Conservation (phyloP, 1,140 invertebrate species). For the Diprion similis region DNA sequence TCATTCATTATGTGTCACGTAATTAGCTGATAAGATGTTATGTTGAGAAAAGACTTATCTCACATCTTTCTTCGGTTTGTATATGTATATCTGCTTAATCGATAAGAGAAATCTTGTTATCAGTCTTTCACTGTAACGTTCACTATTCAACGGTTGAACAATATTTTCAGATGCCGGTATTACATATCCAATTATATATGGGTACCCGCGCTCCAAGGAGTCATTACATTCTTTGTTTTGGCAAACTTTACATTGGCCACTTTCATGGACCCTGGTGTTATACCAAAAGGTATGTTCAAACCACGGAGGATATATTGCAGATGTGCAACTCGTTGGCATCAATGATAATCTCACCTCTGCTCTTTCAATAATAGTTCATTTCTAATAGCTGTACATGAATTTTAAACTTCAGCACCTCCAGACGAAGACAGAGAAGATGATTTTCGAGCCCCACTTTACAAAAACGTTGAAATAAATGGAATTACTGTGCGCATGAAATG, state of each 20-base stretch:
- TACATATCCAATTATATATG: conserved; percentile 82
- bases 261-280: conserved; percentile 99
- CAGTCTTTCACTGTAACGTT: too few relatives aligned
- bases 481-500: conserved; percentile 99
- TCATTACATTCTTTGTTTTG: conserved; percentile 96
- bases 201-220: conserved; percentile 91
- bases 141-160: conserved; percentile 11
- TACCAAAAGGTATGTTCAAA: conserved; percentile 88
- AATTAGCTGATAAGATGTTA: too few relatives aligned
- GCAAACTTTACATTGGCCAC: conserved; percentile 98
- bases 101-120: too few relatives aligned
- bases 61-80: too few relatives aligned
- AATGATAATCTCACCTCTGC: background rate
- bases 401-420: conserved; percentile 77
- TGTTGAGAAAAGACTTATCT: too few relatives aligned
- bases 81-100: too few relatives aligned
- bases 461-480: conserved; percentile 97
- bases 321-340: conserved; percentile 8
- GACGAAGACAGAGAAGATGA: conserved; percentile 98
- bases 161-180: conserved; percentile 82
- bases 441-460: conserved; percentile 95
- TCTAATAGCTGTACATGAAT: conserved; percentile 9
- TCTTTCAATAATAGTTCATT: too few relatives aligned
- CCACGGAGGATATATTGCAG: conserved; percentile 13
- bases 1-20: too few relatives aligned